phyloP scores from a whole-genome alignment of 2,797 vertebrate genomes.

The Chaenodraco wilsoni region DNA sequence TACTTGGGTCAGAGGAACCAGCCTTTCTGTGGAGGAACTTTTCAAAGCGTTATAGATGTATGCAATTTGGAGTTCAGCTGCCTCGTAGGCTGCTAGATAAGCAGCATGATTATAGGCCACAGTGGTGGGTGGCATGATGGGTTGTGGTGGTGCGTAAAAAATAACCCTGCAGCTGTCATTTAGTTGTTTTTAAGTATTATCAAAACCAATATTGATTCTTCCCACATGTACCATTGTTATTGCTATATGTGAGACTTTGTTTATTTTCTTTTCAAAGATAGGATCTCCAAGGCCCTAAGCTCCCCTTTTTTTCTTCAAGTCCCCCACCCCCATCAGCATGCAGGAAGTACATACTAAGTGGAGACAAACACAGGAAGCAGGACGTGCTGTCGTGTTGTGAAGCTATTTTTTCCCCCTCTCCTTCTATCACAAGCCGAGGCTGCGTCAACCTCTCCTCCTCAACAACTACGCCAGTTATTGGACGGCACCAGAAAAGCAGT shows the following conservation, averaged over 20 bases:
- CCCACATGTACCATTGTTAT: conserved; percentile 20
- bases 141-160: conserved; percentile 6
- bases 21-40: conserved; percentile 30
- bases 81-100: conserved; percentile 35
- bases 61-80: conserved; percentile 40
- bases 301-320: conserved; percentile 45
- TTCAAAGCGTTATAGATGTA: conserved; percentile 24
- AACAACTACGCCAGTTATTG: conserved; percentile 22
- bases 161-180: conserved; percentile 20
- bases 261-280: conserved; percentile 40
- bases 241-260: conserved; percentile 26
- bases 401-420: conserved; percentile 75
- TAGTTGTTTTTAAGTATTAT: not conserved
- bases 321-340: conserved; percentile 39
- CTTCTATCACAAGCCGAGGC: conserved; percentile 60
- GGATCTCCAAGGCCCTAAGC: conserved; percentile 16
- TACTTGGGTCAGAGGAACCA: conserved; percentile 46
- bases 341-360: conserved; percentile 84
- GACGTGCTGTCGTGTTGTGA: conserved; percentile 74
- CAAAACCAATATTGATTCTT: conserved; percentile 11
- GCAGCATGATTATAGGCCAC: conserved; percentile 43
- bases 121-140: conserved; percentile 19
- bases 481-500: conserved; percentile 31
- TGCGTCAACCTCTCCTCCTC: conserved; percentile 28
- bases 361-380: conserved; percentile 88